Evolutionary conservation across 2,113 vertebrate genomes (phyloP).

Genomic region (Galeopterus variegatus): DNA sequence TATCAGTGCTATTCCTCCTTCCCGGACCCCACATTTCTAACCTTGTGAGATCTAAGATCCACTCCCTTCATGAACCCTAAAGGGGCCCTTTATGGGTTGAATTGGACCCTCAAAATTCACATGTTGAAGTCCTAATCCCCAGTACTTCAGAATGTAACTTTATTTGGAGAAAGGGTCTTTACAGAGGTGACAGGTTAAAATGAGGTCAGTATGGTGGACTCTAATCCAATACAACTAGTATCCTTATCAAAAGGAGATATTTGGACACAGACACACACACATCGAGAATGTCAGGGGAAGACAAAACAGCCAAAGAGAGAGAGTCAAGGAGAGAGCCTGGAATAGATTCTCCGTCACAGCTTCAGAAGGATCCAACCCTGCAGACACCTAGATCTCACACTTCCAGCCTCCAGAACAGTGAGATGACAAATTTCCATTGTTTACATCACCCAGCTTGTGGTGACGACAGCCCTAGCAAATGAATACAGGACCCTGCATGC

Average conservation of each 20-base stretch:
- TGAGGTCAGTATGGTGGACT: neutral
- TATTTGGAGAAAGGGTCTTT: neutral
- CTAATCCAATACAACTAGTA: neutral
- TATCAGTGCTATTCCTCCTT: neutral
- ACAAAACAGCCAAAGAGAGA: neutral
- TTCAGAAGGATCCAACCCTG: neutral
- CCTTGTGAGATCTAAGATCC: neutral
- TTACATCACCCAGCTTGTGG: rapidly evolving
- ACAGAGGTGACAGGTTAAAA: neutral
- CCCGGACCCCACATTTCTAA: neutral
- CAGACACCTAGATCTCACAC: neutral
- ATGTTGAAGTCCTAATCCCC: neutral
- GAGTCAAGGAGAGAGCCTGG: neutral
- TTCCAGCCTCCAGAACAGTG: neutral
- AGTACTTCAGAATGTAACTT: neutral
- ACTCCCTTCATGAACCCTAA: neutral
- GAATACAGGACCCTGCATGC: neutral
- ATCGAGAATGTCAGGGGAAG: rapidly evolving
- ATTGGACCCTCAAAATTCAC: neutral
- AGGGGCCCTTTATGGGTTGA: neutral
- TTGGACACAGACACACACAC: neutral
- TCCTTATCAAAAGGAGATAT: neutral
- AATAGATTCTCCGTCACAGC: neutral
- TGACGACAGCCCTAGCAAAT: rapidly evolving
- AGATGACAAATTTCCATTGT: neutral